Conservation (phyloP, 1,140 invertebrate species). For the Ectropis grisescens region DNA sequence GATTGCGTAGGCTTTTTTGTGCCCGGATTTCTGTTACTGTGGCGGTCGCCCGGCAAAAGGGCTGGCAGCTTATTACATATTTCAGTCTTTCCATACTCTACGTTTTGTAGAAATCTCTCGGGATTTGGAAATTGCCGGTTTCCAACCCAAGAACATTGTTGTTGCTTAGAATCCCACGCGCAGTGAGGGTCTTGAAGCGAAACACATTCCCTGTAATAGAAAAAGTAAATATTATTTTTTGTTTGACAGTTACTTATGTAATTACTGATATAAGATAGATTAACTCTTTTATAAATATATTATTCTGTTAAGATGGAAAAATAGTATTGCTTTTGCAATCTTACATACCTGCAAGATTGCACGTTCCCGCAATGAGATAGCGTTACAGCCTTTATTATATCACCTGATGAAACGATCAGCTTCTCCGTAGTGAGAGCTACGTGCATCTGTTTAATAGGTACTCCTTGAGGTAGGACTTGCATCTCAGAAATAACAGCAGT, state of each 20-base stretch:
- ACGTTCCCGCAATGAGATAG: slow-evolving; percentile 86
- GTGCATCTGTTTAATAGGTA: slow-evolving; percentile 80
- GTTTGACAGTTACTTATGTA: too few species aligned
- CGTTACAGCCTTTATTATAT: slow-evolving; percentile 88
- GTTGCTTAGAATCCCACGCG: slow-evolving; percentile 89
- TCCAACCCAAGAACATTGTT: slow-evolving; percentile 80
- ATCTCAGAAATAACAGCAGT: slow-evolving; percentile 90
- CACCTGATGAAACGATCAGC: slow-evolving; percentile 91
- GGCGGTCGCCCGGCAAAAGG: slow-evolving; percentile 42
- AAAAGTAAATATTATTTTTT: slow-evolving; percentile 8
- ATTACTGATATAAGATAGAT: too few species aligned
- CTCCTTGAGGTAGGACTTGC: slow-evolving; percentile 77
- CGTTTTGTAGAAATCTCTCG: slow-evolving; percentile 80
- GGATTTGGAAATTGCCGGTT: slow-evolving; percentile 76
- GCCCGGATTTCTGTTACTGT: slow-evolving; percentile 49
- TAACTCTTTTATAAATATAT: too few species aligned
- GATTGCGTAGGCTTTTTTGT: slow-evolving; percentile 48
- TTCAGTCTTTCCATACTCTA: slow-evolving; percentile 76
- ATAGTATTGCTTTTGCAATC: too few species aligned
- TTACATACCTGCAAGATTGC: slow-evolving; percentile 75
- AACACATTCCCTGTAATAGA: slow-evolving; percentile 84
- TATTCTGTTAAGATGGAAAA: too few species aligned
- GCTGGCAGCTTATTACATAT: slow-evolving; percentile 74
- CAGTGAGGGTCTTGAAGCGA: slow-evolving; percentile 97
- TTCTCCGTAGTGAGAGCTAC: slow-evolving; percentile 78